phyloP scores from a whole-genome alignment of 2,888 invertebrate species.

The Spodoptera exigua region DNA sequence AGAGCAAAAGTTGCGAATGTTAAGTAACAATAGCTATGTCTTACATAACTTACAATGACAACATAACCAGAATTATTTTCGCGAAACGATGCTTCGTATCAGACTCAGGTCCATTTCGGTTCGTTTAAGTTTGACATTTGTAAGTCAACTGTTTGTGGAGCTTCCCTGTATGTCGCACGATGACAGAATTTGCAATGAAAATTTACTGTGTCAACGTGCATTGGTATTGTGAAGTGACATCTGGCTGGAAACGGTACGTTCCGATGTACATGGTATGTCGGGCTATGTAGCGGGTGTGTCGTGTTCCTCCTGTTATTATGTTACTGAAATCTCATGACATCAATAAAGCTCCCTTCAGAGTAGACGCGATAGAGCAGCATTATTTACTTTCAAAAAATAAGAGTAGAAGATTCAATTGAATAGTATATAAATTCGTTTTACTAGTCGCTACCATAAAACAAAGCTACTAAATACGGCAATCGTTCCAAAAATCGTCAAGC shows the following conservation, averaged over 20 bases:
- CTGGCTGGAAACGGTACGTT: constrained; percentile 70
- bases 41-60: constrained; percentile 6
- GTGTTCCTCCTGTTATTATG: constrained; percentile 36
- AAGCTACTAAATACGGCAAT: too few relatives aligned
- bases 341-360: constrained; percentile 1
- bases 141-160: constrained; percentile 84
- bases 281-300: constrained; percentile 30
- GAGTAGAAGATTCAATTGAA: not conserved
- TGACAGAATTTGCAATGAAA: constrained; percentile 87
- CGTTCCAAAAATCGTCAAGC: not conserved
- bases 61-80: constrained; percentile 54
- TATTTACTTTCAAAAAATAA: not conserved
- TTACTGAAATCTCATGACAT: constrained; percentile 24
- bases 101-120: constrained; percentile 79
- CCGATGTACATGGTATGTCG: constrained; percentile 49
- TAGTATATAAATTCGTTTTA: too few relatives aligned
- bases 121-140: constrained; percentile 88
- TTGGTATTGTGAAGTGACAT: constrained; percentile 81
- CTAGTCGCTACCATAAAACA: too few relatives aligned
- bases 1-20: not conserved
- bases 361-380: not conserved
- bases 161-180: constrained; percentile 78
- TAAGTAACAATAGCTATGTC: not conserved
- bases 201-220: constrained; percentile 82
- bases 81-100: constrained; percentile 55